Evolutionary conservation across 2,888 invertebrate genomes (phyloP), one percentile per base, ranked within the genome.

Genomic region (Diaprepes abbreviatus): DNA sequence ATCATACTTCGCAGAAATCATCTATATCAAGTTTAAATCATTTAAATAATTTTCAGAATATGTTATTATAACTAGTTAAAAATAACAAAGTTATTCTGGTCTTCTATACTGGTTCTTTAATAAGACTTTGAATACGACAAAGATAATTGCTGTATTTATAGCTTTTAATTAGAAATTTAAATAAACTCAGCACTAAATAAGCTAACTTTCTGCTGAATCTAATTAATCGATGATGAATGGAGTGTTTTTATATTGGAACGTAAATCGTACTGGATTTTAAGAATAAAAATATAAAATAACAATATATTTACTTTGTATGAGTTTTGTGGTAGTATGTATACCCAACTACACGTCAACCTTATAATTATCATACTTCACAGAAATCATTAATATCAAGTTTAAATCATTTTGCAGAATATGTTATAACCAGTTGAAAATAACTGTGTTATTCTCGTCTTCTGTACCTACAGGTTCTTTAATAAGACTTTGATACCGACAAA

Each of bases 351-450:
- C n/a, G 6, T 38, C 38, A 38, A 14, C 5, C 16, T 38, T 38
- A 38, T 38, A 38, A 38, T 24, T 52, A 52, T 52, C 12, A 52
- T 52, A 52, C 52, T 52, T 52, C 31, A 52, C 31, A 52, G 52
- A 52, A 50, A 50, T 24, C 19, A 50, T 21, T 50, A 24, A 24
- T 17, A 19, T 50, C n/a, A 9, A 35, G 35, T 35, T 36, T 38
- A 14, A 38, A 38, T 14, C 14, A 38, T 16, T 38, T 38, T 2
- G 5, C 16, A 2, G 14, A 16, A 14, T 7, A 38, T 38, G 14
- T 38, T 38, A 38, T 14, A 6, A 38, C 3, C 14, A 38, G 38
- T 14, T 38, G 14, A 16, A 38, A 24, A 5, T 4, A 24, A 24
- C n/a, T n/a, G n/a, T n/a, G 14, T 38, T 6, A 38, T 3, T 35